These are phyloP conservation scores for Chionomys nivalis DNA, from an alignment of 2,113 vertebrate species.

Conservation along the genomic window DNA sequence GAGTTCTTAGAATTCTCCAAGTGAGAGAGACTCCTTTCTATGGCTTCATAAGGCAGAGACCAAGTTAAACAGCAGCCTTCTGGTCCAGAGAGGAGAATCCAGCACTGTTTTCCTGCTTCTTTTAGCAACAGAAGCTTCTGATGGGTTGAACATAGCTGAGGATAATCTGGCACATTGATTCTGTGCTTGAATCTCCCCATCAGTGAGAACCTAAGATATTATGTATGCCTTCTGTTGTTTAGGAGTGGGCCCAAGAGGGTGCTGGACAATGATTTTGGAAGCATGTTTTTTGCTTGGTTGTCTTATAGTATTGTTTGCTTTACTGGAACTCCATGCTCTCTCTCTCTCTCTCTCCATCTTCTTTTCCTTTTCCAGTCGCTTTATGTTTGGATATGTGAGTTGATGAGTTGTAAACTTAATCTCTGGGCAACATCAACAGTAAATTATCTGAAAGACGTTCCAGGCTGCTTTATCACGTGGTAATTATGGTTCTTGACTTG, in stretches of 20 bases:
- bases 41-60: conserved; percentile 75
- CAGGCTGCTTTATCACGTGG: conserved; percentile 46
- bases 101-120: conserved; percentile 73
- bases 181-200: conserved; percentile 36
- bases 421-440: conserved; percentile 62
- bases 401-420: conserved; percentile 75
- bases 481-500: conserved; percentile 78
- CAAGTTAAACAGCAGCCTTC: conserved; percentile 76
- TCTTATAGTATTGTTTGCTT: conserved; percentile 73
- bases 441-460: conserved; percentile 68
- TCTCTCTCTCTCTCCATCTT: conserved; percentile 5
- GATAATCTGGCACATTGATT: neutral
- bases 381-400: conserved; percentile 59
- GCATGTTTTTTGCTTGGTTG: conserved; percentile 68
- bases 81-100: conserved; percentile 75
- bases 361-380: neutral
- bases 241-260: conserved; percentile 80
- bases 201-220: conserved; percentile 51
- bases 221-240: neutral
- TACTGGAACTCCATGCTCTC: conserved; percentile 51
- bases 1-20: conserved; percentile 76
- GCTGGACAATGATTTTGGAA: conserved; percentile 84
- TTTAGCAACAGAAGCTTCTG: conserved; percentile 70
- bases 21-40: conserved; percentile 59
- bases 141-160: neutral